Evolutionary conservation across 2,888 invertebrate genomes (phyloP).

Genomic region (Agrenia bidenticulata): DNA sequence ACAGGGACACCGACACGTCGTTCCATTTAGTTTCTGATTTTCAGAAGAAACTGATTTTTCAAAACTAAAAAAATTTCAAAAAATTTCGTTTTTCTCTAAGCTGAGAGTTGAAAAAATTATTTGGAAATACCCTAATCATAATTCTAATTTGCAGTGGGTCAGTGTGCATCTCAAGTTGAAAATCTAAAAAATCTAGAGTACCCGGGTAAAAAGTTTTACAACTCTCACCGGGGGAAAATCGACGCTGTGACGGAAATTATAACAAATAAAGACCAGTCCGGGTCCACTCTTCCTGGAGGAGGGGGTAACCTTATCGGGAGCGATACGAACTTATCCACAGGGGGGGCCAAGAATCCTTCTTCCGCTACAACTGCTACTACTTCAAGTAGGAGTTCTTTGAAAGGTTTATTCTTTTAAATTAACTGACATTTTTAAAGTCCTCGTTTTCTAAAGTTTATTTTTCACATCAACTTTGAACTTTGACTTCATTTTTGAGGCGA

Average conservation of each 20-base stretch:
- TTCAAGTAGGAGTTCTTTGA: neutral
- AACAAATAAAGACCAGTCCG: neutral
- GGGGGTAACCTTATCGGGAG: neutral
- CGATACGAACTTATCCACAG: conserved; percentile 19
- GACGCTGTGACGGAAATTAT: conserved; percentile 38
- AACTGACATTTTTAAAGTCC: no score
- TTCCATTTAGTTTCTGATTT: no score
- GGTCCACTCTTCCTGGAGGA: neutral
- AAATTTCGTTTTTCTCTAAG: no score
- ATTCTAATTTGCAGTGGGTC: conserved; percentile 41
- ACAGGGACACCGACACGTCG: no score
- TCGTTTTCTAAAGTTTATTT: neutral
- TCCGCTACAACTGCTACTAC: conserved; percentile 33
- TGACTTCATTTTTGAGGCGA: no score
- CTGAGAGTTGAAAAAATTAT: no score
- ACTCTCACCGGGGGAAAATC: conserved; percentile 39
- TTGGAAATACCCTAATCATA: no score
- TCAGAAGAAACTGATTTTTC: no score
- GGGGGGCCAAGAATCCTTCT: conserved; percentile 28
- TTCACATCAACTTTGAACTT: no score
- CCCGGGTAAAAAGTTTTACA: conserved; percentile 41
- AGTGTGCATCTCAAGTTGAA: conserved; percentile 41
- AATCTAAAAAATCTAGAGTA: conserved; percentile 30
- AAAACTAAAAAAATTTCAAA: no score
- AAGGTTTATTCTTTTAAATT: no score